Evolutionary conservation across 2,888 invertebrate genomes (phyloP).

Genomic region (Drosophila anceps): DNA sequence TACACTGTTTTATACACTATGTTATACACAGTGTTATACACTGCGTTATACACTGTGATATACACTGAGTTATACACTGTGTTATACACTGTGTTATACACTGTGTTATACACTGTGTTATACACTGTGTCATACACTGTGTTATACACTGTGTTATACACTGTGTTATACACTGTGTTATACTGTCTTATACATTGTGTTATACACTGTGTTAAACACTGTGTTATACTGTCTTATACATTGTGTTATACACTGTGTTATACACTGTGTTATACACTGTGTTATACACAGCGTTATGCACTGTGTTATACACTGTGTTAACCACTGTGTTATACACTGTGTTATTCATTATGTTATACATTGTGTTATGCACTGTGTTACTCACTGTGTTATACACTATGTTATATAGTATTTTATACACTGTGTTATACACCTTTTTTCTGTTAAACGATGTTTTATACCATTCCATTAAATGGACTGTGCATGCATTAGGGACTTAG

Average conservation of each 20-base stretch:
- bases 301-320: not conserved
- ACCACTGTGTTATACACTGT: not conserved
- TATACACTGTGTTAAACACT: not conserved
- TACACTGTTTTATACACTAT: not conserved
- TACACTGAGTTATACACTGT: not conserved
- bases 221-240: not conserved
- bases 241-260: too few relatives aligned
- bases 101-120: not conserved
- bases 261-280: not conserved
- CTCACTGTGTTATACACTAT: not conserved
- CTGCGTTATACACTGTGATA: not conserved
- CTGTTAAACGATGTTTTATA: not conserved
- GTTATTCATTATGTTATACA: not conserved
- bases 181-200: not conserved
- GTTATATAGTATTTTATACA: not conserved
- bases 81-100: not conserved
- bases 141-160: not conserved
- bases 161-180: not conserved
- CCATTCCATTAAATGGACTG: slow-evolving; percentile 26
- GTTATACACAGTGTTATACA: not conserved
- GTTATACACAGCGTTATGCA: not conserved
- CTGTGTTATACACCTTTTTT: not conserved
- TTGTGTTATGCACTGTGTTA: not conserved
- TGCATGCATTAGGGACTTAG: slow-evolving; percentile 20
- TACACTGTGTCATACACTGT: not conserved